Base-by-base conservation (phyloP, 2,113 vertebrate genomes). In the Tragelaphus buxtoni region DNA sequence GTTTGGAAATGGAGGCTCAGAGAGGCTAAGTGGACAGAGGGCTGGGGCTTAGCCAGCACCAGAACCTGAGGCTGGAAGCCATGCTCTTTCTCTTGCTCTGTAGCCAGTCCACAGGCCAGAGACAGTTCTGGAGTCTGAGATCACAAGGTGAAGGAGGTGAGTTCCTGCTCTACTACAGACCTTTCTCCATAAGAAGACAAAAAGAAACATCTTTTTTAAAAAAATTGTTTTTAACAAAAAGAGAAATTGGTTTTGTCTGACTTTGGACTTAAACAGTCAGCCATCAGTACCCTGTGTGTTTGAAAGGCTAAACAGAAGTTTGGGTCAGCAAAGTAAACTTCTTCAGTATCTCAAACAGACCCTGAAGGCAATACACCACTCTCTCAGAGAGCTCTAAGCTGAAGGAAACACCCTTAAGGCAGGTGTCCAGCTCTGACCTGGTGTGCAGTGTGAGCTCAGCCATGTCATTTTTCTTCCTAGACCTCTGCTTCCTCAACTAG, bases 11-110 rank as follows among this genome's bases (percentile, higher is more conserved):
- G 4, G 76, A 60, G 82, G 14, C 24, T 87, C 51, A 60, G 61
- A 65, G 88, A 39, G 16, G 8, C 32, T 11, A 10, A 28, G 18
- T 2, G 9, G 30, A 32, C 10, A 51, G 42, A 47, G 9, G 7
- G 2, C 9, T 3, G 24, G 9, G 32, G 12, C 4, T 20, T 9
- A 26, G 20, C 9, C 0, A 0, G 65, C 45, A 32, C 45, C 22
- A 30, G 45, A 45, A 49, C 83, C 88, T 9, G 32, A 55, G 10
- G 56, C 51, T 32, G 0, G 4, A 32, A 39, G 39, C 17, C 88
- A 45, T 12, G 16, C 6, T 10, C 22, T 49, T 42, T 22, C 26
- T 88, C 88, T 5, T 74, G 47, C 18, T 45, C 51, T 13, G 47
- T 1, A 17, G 56, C 74, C 49, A n/a, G 0, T 49, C 32, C 53